Evolutionary conservation across 2,888 invertebrate genomes (phyloP), one percentile per base, ranked within the genome.

Genomic region (Dicyrtomina minuta): DNA sequence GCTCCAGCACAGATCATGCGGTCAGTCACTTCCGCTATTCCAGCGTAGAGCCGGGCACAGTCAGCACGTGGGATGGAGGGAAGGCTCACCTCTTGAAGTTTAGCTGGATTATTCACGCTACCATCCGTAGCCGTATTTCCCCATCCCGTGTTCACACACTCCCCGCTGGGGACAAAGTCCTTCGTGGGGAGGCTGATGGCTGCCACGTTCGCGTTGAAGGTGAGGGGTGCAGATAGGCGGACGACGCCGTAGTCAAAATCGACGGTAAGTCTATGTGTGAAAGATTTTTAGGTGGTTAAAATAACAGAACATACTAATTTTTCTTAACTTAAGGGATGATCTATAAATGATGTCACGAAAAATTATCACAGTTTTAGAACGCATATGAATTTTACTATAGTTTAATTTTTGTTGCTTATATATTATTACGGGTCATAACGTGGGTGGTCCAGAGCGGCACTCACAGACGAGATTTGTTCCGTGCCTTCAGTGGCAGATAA

Each of bases 191-290:
- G 24, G 33, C 26, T 20, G 27, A 72, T 70, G 44, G 66, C 33
- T 1, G 43, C 33, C 10, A 72, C 72, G 15, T 65, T 56, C 55
- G n/a, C 46, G 62, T 70, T 68, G 39, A 70, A 62, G 12, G 55
- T n/a, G 6, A 72, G 33, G 12, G 72, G 27, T 4, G 68, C 27
- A n/a, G 65, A 43, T 2, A 72, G 59, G n/a, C 65, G 56, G 58
- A 72, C 13, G 55, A 70, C 70, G 44, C 67, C 70, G 46, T 56
- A 70, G 27, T 72, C 72, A 49, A 68, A 70, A 55, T 70, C 70
- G 39, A 70, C 68, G 26, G 70, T 72, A 56, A 65, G 64, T 41
- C 72, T 72, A 17, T 46, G 8, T 53, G 17, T 12, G 6, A n/a
- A 24, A 2, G n/a, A 20, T n/a, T n/a, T 12, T 51, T 22, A 51